Evolutionary conservation across 2,888 invertebrate genomes (phyloP), one percentile per base, ranked within the genome.

Genomic region (Unio pictorum): DNA sequence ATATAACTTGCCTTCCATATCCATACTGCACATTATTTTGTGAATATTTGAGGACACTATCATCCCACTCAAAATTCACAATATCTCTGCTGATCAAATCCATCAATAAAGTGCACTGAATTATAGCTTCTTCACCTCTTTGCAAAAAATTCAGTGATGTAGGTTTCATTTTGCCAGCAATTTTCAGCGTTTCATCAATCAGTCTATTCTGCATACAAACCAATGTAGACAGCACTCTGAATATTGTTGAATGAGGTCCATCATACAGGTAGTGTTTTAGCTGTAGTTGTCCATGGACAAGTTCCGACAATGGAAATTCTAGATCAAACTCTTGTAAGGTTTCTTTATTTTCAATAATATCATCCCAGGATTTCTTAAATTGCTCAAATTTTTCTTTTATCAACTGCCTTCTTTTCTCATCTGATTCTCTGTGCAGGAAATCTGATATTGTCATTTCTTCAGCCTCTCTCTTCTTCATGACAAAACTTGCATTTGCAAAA

Each of bases 171-270:
- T 66, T 54, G 5, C 55, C 23, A 20, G 68, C 61, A 1, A 69
- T 30, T 26, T 54, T 45, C 30, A 76, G 30, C 17, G 69, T 45
- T 15, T 67, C 26, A 62, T 78, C 74, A n/a, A 81, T 56, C 57
- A 81, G 71, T 2, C 56, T 61, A 62, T 81, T 81, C 30, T 81
- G 79, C 26, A 74, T 70, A 15, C 64, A n/a, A 17, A 72, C 61
- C 7, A 81, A 66, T 18, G 60, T 55, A 30, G 63, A 18, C 17
- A 81, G 23, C 1, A 78, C 64, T 55, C 28, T 69, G 59, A 66
- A 72, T 8, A 77, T 54, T 4, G 55, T 23, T 55, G 75, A 70
- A 1, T 68, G 63, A 8, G 67, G n/a, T 54, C 71, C 67, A n/a
- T 71, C 61, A 26, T 79, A 67, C 1, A 78, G 63, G 71, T 79